phyloP scores from a whole-genome alignment of 2,888 invertebrate species.

The Lasiommata megera region DNA sequence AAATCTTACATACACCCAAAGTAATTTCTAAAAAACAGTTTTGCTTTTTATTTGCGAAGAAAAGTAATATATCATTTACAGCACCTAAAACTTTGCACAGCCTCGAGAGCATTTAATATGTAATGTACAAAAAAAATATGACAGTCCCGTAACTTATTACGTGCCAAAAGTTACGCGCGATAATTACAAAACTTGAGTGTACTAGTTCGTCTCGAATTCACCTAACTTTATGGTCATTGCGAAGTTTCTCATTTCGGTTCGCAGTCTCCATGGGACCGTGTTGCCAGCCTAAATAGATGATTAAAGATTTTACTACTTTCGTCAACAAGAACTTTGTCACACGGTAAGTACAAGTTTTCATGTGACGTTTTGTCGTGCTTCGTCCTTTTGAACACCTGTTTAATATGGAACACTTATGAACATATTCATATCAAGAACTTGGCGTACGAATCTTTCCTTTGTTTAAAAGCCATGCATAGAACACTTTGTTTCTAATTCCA shows the following conservation, averaged over 20 bases:
- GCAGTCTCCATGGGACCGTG: neutral
- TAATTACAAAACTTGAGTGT: constrained; percentile 14
- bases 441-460: no score
- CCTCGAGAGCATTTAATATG: neutral
- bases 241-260: constrained; percentile 7
- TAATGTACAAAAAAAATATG: neutral
- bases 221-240: constrained; percentile 18
- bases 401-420: no score
- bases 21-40: no score
- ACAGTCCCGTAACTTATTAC: constrained; percentile 4
- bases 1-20: no score
- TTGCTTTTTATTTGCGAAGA: no score
- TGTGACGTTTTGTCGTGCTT: neutral
- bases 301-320: neutral
- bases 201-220: constrained; percentile 5
- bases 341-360: neutral
- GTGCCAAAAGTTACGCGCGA: neutral
- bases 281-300: constrained; percentile 2
- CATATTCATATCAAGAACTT: no score
- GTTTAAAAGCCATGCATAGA: no score
- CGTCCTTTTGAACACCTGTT: neutral
- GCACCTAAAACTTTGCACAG: neutral
- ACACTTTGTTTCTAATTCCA: no score
- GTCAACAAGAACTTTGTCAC: neutral
- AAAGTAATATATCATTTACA: neutral